phyloP scores from a whole-genome alignment of 1,140 invertebrate genomes.

The Drosophila azteca region DNA sequence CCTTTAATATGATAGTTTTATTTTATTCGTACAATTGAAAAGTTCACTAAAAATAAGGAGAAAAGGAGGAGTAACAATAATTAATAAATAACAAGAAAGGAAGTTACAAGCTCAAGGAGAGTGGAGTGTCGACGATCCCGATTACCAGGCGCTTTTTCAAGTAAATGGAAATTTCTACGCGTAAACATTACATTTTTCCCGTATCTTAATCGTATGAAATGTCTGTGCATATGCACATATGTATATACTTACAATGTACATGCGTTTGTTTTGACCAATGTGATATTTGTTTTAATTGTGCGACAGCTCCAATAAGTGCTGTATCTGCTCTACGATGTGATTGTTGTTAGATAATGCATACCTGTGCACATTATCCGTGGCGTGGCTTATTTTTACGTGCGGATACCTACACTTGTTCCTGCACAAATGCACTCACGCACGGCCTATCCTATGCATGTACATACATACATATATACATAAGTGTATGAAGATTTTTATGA shows the following conservation, averaged over 20 bases:
- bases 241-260: constrained; percentile 6
- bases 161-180: constrained; percentile 56
- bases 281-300: constrained; percentile 15
- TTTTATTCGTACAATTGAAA: constrained; percentile 83
- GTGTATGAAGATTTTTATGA: constrained; percentile 31
- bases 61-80: constrained; percentile 41
- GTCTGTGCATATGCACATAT: constrained; percentile 18
- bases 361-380: constrained; percentile 6
- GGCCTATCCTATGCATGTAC: constrained; percentile 19
- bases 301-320: constrained; percentile 20
- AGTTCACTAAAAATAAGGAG: constrained; percentile 70
- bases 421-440: constrained; percentile 12
- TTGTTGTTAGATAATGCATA: constrained; percentile 46
- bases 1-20: constrained; percentile 82
- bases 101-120: constrained; percentile 36
- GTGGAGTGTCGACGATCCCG: constrained; percentile 50
- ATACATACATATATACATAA: constrained; percentile 20
- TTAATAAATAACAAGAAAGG: constrained; percentile 46
- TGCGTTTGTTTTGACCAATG: constrained; percentile 18
- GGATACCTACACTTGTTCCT: constrained; percentile 4
- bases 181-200: constrained; percentile 44
- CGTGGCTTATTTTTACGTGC: constrained; percentile 15
- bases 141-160: constrained; percentile 62
- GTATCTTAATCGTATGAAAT: constrained; percentile 24
- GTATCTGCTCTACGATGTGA: constrained; percentile 25